Conservation (phyloP, 1,140 invertebrate genomes). For the Drosophila novamexicana region DNA sequence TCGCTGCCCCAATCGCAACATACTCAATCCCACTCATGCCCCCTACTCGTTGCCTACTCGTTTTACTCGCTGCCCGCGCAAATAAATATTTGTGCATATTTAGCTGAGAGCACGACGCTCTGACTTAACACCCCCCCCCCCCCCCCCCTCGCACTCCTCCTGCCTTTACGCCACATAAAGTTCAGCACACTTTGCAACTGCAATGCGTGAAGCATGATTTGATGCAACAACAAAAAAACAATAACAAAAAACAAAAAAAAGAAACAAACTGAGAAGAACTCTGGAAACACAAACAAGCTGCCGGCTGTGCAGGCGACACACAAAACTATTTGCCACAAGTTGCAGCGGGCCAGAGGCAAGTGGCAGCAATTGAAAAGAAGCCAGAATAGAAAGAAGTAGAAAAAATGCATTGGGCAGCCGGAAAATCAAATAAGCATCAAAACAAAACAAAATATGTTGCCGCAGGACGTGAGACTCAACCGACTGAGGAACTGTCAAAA, state of each 20-base stretch:
- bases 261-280: slow-evolving; percentile 29
- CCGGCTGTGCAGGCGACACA: slow-evolving; percentile 48
- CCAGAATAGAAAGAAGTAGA: slow-evolving; percentile 32
- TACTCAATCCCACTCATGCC: background rate
- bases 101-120: slow-evolving; percentile 36
- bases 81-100: slow-evolving; percentile 83
- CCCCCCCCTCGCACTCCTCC: background rate
- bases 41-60: background rate
- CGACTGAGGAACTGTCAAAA: background rate
- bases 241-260: slow-evolving; percentile 16
- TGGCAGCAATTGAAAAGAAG: slow-evolving; percentile 44
- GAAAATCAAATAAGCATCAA: slow-evolving; percentile 80
- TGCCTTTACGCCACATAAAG: slow-evolving; percentile 51
- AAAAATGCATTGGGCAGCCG: slow-evolving; percentile 55
- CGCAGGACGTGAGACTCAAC: slow-evolving; percentile 55
- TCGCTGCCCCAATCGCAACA: background rate
- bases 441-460: slow-evolving; percentile 65
- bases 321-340: slow-evolving; percentile 80
- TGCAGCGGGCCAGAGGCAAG: slow-evolving; percentile 34
- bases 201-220: slow-evolving; percentile 70
- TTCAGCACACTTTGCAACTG: slow-evolving; percentile 74
- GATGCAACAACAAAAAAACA: slow-evolving; percentile 31
- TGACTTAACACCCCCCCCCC: no score
- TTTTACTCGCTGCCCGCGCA: slow-evolving; percentile 29
- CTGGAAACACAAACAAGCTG: slow-evolving; percentile 70